These are phyloP conservation scores for Acromyrmex echinatior DNA, from an alignment of 1,140 invertebrate species.

Conservation along the genomic window DNA sequence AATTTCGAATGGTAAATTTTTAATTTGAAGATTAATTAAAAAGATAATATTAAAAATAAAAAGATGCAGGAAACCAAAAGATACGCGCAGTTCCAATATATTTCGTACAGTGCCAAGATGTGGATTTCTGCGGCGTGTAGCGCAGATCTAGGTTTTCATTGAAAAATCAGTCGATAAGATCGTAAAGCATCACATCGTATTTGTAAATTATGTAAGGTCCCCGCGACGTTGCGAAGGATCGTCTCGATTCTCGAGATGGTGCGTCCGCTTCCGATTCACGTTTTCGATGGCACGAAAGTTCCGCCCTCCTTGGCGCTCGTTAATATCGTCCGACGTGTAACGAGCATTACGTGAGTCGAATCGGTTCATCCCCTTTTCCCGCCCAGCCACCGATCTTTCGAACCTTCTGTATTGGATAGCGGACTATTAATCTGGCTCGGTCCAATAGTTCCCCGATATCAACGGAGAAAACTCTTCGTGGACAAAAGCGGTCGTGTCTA, in stretches of 20 bases:
- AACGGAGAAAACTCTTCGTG: slow-evolving; percentile 74
- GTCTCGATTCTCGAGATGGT: slow-evolving; percentile 64
- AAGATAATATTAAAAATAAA: not conserved
- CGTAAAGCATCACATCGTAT: not conserved
- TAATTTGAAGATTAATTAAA: not conserved
- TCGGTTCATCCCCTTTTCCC: slow-evolving; percentile 67
- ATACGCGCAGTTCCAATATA: not conserved
- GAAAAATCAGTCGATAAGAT: slow-evolving; percentile 42
- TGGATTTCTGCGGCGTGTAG: not conserved
- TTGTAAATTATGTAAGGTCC: not conserved
- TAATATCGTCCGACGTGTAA: slow-evolving; percentile 78
- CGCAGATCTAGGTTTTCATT: not conserved
- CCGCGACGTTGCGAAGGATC: slow-evolving; percentile 35
- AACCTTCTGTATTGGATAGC: slow-evolving; percentile 60
- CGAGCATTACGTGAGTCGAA: slow-evolving; percentile 78
- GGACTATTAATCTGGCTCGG: slow-evolving; percentile 75
- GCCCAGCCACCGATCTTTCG: slow-evolving; percentile 47
- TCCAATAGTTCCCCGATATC: slow-evolving; percentile 73
- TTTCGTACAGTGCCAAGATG: not conserved
- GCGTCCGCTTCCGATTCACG: slow-evolving; percentile 76
- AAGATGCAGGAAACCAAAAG: not conserved
- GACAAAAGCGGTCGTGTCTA: slow-evolving; percentile 74
- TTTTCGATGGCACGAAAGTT: slow-evolving; percentile 75
- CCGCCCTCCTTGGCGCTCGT: slow-evolving; percentile 73
- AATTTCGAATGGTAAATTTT: not conserved